Evolutionary conservation across 2,888 invertebrate genomes (phyloP), one percentile per base, ranked within the genome.

Genomic region (Agrochola lychnidis): DNA sequence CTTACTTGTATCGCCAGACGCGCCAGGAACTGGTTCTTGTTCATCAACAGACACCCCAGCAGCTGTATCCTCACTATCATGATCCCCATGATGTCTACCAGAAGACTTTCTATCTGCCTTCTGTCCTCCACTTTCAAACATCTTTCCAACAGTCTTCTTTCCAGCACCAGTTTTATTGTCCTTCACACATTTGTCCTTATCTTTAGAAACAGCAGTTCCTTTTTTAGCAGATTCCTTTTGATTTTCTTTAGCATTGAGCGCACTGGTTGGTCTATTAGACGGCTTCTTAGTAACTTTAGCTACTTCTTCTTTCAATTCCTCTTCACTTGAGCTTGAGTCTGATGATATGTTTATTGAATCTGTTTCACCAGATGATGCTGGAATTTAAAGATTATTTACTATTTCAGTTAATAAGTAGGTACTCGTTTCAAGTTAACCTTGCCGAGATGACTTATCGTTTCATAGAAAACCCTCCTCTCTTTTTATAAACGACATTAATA

Each of bases 311-410:
- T 87, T 19, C 0, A 12, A 51, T 45, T 92, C 92, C 4, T 91
- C 91, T 12, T 91, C 87, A 59, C 91, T 89, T 14, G 79, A 22
- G 14, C 89, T 87, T 4, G 85, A 82, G 25, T 91, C 92, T 72
- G 91, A 93, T 48, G 88, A 85, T 79, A 92, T 88, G 25, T 90
- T 81, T 59, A 94, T 91, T 0, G 94, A 92, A 56, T 92, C 93
- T 0, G 95, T 94, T 30, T 94, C 94, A 14, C 82, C 91, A 1
- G 95, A 94, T 53, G 94, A 94, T 4, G 92, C 95, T 95, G 77
- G 3, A 90, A 90, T 66, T 73, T 10, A 45, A 57, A 57, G 2
- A 53, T 36, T 16, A 51, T 22, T 51, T 25, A 30, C 10, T 16
- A 63, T 30, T 48, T 22, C 6, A 48, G 0, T 63, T 30, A 53